Conservation (phyloP, 2,113 vertebrate genomes). For the Cephalopterus ornatus region DNA sequence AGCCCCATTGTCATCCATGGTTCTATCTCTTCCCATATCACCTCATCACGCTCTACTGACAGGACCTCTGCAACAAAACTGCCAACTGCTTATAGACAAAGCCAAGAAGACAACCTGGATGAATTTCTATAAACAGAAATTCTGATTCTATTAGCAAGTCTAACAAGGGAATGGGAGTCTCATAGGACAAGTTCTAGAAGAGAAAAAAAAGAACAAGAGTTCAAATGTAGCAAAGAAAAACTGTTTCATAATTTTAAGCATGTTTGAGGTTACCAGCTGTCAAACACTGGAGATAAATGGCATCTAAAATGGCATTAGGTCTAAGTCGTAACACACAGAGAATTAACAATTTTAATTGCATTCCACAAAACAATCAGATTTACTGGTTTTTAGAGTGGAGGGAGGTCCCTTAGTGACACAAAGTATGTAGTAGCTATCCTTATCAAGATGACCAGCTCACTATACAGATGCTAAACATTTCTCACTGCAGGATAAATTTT, state of each 20-base stretch:
- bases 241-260: background rate
- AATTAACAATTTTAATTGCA: background rate
- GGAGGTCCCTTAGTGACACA: background rate
- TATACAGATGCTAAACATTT: background rate
- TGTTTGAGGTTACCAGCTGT: background rate
- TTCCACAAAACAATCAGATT: background rate
- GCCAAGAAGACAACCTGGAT: background rate
- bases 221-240: background rate
- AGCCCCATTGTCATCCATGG: background rate
- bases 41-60: background rate
- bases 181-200: background rate
- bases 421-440: background rate
- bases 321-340: background rate
- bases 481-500: background rate
- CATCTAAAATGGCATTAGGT: background rate
- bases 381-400: background rate
- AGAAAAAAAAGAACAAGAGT: background rate
- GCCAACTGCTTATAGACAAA: background rate
- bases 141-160: background rate
- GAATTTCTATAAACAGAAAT: background rate
- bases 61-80: background rate
- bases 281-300: background rate
- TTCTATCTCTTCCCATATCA: background rate
- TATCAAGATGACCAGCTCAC: background rate
- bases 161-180: background rate